Percentiles rank a stretch among this genome's conserved stretches.
Evolutionary conservation across 2,113 vertebrate species (phyloP).

Genomic region (Eonycteris spelaea): DNA sequence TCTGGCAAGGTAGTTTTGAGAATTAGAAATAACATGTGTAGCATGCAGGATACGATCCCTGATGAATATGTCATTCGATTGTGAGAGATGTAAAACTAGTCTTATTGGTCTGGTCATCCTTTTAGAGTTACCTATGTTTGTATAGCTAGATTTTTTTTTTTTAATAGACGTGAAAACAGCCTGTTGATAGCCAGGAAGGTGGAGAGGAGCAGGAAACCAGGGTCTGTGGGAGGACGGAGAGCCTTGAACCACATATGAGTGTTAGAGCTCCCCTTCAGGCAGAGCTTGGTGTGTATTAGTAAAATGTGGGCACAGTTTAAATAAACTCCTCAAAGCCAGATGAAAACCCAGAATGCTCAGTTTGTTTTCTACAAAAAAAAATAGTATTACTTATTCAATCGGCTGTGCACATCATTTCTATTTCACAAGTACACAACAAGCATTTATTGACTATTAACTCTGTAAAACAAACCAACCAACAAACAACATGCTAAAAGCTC

Average conservation of each 20-base stretch:
- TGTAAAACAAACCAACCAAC: background rate
- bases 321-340: too few species aligned
- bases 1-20: background rate
- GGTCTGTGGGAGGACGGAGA: background rate
- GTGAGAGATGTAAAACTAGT: background rate
- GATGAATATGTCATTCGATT: background rate
- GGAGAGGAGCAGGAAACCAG: background rate
- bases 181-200: background rate
- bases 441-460: background rate
- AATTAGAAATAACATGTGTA: background rate
- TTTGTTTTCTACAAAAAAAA: background rate
- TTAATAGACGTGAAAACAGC: background rate
- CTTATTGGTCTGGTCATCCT: background rate
- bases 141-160: background rate
- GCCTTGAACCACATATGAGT: background rate
- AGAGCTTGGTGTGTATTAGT: background rate
- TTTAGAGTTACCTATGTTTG: background rate
- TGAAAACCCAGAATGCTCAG: background rate
- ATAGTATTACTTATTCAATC: background rate
- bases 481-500: background rate
- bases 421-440: background rate
- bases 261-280: slow-evolving; percentile 27
- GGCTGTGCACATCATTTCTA: background rate
- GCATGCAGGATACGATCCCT: background rate
- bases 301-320: background rate